Evolutionary conservation across 1,140 invertebrate genomes (phyloP).

Genomic region (Propsilocerus akamusi): DNA sequence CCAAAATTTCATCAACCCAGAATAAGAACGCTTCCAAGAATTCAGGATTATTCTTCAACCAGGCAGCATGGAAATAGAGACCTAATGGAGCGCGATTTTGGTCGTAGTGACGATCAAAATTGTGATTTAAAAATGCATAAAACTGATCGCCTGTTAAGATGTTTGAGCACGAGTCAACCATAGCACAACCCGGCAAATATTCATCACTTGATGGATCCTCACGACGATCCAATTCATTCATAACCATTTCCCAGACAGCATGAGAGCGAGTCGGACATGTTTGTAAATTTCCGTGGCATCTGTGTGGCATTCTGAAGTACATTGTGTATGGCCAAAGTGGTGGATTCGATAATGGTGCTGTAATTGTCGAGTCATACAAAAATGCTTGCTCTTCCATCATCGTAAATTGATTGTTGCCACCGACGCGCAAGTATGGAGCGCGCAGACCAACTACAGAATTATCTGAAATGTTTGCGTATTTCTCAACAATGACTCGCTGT

Average conservation of each 20-base stretch:
- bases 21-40: conserved; percentile 83
- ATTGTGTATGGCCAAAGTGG: conserved; percentile 95
- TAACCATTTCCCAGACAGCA: conserved; percentile 96
- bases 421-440: conserved; percentile 80
- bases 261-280: conserved; percentile 82
- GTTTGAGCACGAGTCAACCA: conserved; percentile 93
- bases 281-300: conserved; percentile 84
- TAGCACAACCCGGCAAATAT: conserved; percentile 81
- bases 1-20: conserved; percentile 84
- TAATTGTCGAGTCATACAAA: conserved; percentile 90
- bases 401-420: conserved; percentile 91
- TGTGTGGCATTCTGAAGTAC: conserved; percentile 92
- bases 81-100: conserved; percentile 85
- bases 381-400: conserved; percentile 97
- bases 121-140: conserved; percentile 90
- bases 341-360: conserved; percentile 76
- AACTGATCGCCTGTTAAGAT: conserved; percentile 85
- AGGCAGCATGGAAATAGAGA: conserved; percentile 89
- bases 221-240: conserved; percentile 84
- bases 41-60: conserved; percentile 88
- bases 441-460: conserved; percentile 87
- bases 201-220: conserved; percentile 85
- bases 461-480: conserved; percentile 82
- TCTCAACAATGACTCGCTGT: conserved; percentile 81
- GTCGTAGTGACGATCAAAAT: conserved; percentile 88